Evolutionary conservation across 2,113 vertebrate species (phyloP).

Genomic region (Ondatra zibethicus): DNA sequence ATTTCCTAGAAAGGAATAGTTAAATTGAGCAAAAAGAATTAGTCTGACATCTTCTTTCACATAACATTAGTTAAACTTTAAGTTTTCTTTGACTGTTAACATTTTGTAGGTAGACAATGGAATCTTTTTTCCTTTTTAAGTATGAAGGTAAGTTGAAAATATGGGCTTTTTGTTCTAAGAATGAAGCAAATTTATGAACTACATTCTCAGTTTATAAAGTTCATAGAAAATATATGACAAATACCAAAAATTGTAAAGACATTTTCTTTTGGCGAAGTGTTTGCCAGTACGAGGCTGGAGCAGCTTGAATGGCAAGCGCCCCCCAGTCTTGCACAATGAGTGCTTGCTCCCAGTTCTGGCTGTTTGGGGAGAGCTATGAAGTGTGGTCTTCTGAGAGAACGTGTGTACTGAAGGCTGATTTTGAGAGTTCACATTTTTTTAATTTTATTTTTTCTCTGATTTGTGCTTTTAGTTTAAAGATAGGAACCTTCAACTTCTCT

Average conservation of each 20-base stretch:
- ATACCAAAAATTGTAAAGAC: neutral
- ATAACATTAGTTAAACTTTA: neutral
- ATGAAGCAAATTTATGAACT: neutral
- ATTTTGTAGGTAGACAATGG: neutral
- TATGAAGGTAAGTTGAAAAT: neutral
- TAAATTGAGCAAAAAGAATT: conserved; percentile 40
- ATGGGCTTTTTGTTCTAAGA: neutral
- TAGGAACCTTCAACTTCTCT: no score
- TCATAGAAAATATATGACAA: neutral
- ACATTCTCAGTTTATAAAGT: neutral
- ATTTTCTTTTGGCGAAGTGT: neutral
- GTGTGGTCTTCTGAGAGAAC: neutral
- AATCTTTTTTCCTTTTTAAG: conserved; percentile 43
- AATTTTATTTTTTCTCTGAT: neutral
- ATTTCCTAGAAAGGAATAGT: neutral
- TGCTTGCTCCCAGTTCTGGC: no score
- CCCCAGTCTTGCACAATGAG: neutral
- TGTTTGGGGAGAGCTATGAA: neutral
- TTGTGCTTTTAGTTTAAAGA: neutral
- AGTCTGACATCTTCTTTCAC: neutral
- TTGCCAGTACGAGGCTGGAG: neutral
- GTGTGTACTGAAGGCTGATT: neutral
- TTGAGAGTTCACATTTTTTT: no score
- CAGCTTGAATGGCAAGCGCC: neutral
- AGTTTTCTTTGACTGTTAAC: neutral